These are phyloP conservation scores for Drosophila tropicalis DNA, from an alignment of 1,140 invertebrate species.

Conservation along the genomic window DNA sequence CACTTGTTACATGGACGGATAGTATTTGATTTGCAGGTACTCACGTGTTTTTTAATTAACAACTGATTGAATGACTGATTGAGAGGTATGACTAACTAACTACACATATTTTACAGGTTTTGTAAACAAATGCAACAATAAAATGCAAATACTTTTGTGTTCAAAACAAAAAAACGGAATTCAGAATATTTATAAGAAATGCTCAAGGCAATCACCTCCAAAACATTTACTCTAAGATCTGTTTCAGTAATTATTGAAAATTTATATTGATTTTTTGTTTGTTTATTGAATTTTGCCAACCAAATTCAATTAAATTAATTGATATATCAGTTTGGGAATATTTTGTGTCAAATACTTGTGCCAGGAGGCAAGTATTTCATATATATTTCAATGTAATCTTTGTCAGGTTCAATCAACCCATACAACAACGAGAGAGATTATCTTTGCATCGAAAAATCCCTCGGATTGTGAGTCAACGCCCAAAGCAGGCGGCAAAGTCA, in stretches of 20 bases:
- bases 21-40: slow-evolving; percentile 54
- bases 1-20: slow-evolving; percentile 65
- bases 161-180: too few relatives aligned
- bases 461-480: not conserved
- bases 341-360: not conserved
- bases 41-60: slow-evolving; percentile 69
- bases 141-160: slow-evolving; percentile 37
- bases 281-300: not conserved
- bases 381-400: not conserved
- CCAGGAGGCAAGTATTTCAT: not conserved
- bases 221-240: slow-evolving; percentile 2
- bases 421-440: not conserved
- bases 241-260: not conserved
- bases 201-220: slow-evolving; percentile 1
- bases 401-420: slow-evolving; percentile 10
- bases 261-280: not conserved
- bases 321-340: not conserved
- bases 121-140: slow-evolving; percentile 28
- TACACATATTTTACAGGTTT: slow-evolving; percentile 7
- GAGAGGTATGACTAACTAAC: slow-evolving; percentile 23
- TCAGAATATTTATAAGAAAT: not conserved
- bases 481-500: not conserved
- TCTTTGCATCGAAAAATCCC: slow-evolving; percentile 4
- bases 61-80: slow-evolving; percentile 18
- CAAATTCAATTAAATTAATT: slow-evolving; percentile 6